Base-by-base conservation (phyloP, 2,888 invertebrate species). In the Drosophila planitibia region DNA sequence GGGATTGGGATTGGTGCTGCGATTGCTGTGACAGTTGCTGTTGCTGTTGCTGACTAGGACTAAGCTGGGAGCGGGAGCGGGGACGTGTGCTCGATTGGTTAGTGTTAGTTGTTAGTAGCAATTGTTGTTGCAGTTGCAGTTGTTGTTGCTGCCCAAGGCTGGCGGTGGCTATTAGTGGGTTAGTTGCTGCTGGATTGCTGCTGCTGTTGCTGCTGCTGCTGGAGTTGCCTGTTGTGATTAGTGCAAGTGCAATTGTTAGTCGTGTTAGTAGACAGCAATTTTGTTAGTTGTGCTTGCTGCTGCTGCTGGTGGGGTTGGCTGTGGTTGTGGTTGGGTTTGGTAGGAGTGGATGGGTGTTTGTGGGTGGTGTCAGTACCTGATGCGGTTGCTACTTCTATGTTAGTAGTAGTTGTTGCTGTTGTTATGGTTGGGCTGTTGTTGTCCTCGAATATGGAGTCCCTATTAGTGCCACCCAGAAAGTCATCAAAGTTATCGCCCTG, bases 191-290 rank as follows among this genome's bases (percentile, higher is more conserved):
- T 74, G 79, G 28, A 30, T 57, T 79, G 72, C 67, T 79, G 81
- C 54, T 44, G 55, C 53, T 58, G 61, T 51, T 64, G 71, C 60
- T 67, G 67, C 58, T 67, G 73, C 39, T 49, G 60, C 64, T 68
- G 58, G 76, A 78, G 76, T 75, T 82, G 70, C 82, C 81, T 77
- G 85, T 47, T 60, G 76, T 75, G 63, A 67, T 39, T 76, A 63
- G 88, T 91, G 80, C 91, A 90, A 88, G 91, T 91, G 91, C 91
- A 91, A 82, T 82, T 83, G 79, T 90, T 79, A 89, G 82, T 76
- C 76, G 74, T 73, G 74, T 79, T 80, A 77, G 79, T 79, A 75
- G 55, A 54, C 37, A 60, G 69, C 53, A 69, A 65, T 32, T 25
- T 52, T 35, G 41, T 57, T 57, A 57, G 57, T 52, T 32, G 3